These are phyloP conservation scores for Thecocarcelia acutangulata DNA, from an alignment of 2,888 invertebrate genomes.

Conservation along the genomic window DNA sequence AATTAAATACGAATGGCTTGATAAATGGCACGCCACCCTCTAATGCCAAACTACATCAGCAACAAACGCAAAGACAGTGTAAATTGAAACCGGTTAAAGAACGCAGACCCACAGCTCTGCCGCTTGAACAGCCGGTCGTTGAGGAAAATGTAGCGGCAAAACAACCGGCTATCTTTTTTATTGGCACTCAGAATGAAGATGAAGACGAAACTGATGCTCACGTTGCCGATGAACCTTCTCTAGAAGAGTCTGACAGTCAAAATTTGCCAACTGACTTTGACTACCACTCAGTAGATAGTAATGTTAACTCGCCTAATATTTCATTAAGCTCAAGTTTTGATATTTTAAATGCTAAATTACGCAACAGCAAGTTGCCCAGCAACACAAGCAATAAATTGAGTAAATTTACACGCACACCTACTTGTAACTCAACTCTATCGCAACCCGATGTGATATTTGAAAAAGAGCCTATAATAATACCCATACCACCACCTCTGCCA, in stretches of 20 bases:
- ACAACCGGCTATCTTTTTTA: slow-evolving; percentile 75
- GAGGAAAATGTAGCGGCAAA: slow-evolving; percentile 30
- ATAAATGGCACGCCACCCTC: slow-evolving; percentile 55
- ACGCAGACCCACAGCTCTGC: slow-evolving; percentile 77
- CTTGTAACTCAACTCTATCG: slow-evolving; percentile 36
- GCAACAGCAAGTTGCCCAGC: slow-evolving; percentile 49
- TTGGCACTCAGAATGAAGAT: slow-evolving; percentile 72
- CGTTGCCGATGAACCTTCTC: not conserved
- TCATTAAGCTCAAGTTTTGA: slow-evolving; percentile 48
- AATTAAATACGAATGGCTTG: slow-evolving; percentile 53
- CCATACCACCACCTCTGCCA: slow-evolving; percentile 75
- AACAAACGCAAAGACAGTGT: slow-evolving; percentile 71
- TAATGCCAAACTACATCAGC: slow-evolving; percentile 67
- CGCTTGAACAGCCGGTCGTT: slow-evolving; percentile 73
- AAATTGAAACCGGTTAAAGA: slow-evolving; percentile 78
- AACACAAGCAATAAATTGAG: slow-evolving; percentile 60
- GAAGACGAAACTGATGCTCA: slow-evolving; percentile 69
- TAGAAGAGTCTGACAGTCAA: slow-evolving; percentile 12
- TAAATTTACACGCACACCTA: slow-evolving; percentile 53
- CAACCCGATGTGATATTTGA: slow-evolving; percentile 35
- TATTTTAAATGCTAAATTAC: slow-evolving; percentile 47
- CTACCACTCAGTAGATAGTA: slow-evolving; percentile 20
- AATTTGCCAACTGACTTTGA: slow-evolving; percentile 26
- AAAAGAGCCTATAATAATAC: slow-evolving; percentile 73
- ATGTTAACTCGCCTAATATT: slow-evolving; percentile 27